Evolutionary conservation across 2,888 invertebrate genomes (phyloP).

Genomic region (Lathronympha strigana): DNA sequence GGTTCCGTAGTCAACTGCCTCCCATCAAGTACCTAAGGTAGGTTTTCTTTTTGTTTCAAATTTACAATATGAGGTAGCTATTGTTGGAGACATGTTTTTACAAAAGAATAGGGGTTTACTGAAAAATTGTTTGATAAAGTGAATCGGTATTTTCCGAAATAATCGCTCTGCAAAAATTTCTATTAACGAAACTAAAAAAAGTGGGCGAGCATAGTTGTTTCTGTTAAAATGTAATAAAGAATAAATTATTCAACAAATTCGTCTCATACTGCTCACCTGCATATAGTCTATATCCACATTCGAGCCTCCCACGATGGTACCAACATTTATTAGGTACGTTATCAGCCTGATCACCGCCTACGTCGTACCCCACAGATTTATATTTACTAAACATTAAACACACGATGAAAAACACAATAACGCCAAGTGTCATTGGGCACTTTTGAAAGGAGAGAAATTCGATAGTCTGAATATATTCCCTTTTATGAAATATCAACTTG

Average conservation of each 20-base stretch:
- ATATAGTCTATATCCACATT: conserved; percentile 9
- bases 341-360: background rate
- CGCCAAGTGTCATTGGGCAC: background rate
- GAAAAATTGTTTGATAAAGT: too few relatives aligned
- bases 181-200: too few relatives aligned
- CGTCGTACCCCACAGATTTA: background rate
- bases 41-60: too few relatives aligned
- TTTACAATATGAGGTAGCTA: too few relatives aligned
- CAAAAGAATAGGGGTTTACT: too few relatives aligned
- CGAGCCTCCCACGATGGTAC: background rate
- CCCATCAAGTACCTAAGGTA: too few relatives aligned
- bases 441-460: background rate
- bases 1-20: too few relatives aligned
- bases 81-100: too few relatives aligned
- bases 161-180: too few relatives aligned
- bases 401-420: background rate
- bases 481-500: background rate
- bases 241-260: background rate
- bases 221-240: too few relatives aligned
- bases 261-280: background rate
- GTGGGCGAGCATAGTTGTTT: too few relatives aligned
- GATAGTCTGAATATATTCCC: background rate
- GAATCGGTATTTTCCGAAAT: too few relatives aligned
- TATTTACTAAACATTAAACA: background rate
- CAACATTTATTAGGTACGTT: background rate